Base-by-base conservation (phyloP, 2,797 vertebrate genomes). In the Amblyraja radiata region DNA sequence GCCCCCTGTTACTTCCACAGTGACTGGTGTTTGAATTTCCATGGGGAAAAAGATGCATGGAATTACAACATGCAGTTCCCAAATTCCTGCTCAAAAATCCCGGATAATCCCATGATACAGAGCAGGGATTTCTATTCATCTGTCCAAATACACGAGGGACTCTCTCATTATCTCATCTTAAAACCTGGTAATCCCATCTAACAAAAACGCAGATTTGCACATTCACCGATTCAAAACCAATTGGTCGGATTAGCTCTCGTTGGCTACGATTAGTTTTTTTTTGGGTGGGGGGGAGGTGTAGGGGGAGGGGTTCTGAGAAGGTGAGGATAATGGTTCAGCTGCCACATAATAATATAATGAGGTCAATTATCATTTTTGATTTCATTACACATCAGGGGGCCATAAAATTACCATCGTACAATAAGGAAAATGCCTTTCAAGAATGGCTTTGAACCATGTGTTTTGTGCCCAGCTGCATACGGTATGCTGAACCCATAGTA, bases 321-420 rank as follows among this genome's bases (percentile, higher is more conserved):
- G 32, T 32, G 21, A 68, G 21, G 63, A 68, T 65, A 88, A 32
- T 32, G 65, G 6, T 63, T 6, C 84, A 88, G 84, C 84, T 88
- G 84, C 88, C 63, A 88, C n/a, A 21, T 68, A 65, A 63, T 88
- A 65, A 65, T n/a, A 65, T 36, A 68, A 88, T 88, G 16, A 61
- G 88, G 61, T 68, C 84, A 88, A 68, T 88, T 88, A 88, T 88
- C 14, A 88, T 88, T 88, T 88, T 88, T 88, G 84, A 88, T 88
- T 88, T 88, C 84, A 68, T n/a, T 88, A n/a, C 84, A 68, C 84
- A 88, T 36, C 63, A 88, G 84, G 84, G 61, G 61, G 63, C 63
- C 65, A 16, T 36, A 63, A 88, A 68, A 88, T 88, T 36, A 36
- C 32, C n/a, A 28, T 63, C 2, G 63, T 88, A 61, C 61, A 36